Evolutionary conservation across 2,113 vertebrate genomes (phyloP), one percentile per base, ranked within the genome.

Genomic region (Sialia sialis): DNA sequence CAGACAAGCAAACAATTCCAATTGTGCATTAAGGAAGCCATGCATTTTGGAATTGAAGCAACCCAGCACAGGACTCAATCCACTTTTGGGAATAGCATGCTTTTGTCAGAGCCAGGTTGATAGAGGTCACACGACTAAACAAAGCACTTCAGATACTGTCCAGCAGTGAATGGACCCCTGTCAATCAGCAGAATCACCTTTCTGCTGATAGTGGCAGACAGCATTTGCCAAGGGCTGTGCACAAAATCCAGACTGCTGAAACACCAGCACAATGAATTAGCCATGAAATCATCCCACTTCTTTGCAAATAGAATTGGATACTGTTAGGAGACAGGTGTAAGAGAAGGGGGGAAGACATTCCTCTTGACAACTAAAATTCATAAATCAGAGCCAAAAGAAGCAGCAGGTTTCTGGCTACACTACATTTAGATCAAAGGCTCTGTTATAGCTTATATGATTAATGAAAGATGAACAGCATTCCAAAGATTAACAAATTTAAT

Each of bases 401-500:
- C 49, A 90, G 59, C 30, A 93, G 55, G 36, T 68, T 93, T 87
- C 54, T 82, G 78, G 78, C 85, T 84, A 34, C 3, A 38, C 58
- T 73, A 67, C 30, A 19, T 54, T 87, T 86, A 84, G 72, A 93
- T 80, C 55, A 75, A 95, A 96, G 72, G 77, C 49, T 49, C 58
- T 74, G 52, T 70, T 87, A 87, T 48, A 74, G 70, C 34, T 87
- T 81, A 54, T 89, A 69, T 67, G 67, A 94, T 96, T 96, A 96
- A 92, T 80, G 58, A 68, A 94, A 81, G 85, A 94, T 63, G 90
- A 91, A 86, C 92, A 93, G 81, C 67, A 70, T 93, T 90, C 86
- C 89, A 86, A 70, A 96, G 95, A 97, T 97, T 95, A 97, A 83
- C 54, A 78, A 72, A 73, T 96, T 94, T 95, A 90, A 97, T 97